Evolutionary conservation across 2,888 invertebrate species (phyloP).

Genomic region (Megamerina dolium): DNA sequence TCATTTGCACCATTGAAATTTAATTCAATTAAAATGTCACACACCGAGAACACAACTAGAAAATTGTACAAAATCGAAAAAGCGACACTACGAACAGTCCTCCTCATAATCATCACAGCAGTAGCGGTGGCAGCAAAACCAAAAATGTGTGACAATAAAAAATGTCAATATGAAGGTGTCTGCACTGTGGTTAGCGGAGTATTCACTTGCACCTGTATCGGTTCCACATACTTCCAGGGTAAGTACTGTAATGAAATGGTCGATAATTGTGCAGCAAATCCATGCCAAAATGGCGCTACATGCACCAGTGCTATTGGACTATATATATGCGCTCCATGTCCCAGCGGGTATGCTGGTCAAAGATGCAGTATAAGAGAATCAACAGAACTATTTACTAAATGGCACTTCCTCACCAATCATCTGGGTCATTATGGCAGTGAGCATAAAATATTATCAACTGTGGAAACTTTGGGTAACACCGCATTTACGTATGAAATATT

Average conservation of each 20-base stretch:
- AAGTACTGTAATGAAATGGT: conserved; percentile 15
- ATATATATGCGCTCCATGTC: conserved; percentile 19
- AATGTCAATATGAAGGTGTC: conserved; percentile 25
- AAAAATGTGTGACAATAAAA: conserved; percentile 13
- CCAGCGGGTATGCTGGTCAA: conserved; percentile 16
- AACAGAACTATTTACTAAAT: conserved; percentile 12
- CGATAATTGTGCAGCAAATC: conserved; percentile 21
- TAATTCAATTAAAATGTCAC: too few relatives aligned
- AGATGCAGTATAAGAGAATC: conserved; percentile 17
- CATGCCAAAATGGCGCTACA: conserved; percentile 24
- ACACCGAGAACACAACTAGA: too few relatives aligned
- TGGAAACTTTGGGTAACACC: conserved; percentile 14
- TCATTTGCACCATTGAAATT: too few relatives aligned
- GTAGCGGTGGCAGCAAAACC: not conserved
- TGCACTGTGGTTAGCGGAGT: conserved; percentile 11
- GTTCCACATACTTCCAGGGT: conserved; percentile 19
- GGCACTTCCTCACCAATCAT: conserved; percentile 26
- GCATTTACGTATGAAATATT: conserved; percentile 19
- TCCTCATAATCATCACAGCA: too few relatives aligned
- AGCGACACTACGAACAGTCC: not conserved
- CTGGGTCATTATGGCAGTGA: conserved; percentile 18
- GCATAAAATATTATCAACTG: conserved; percentile 18
- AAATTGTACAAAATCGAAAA: not conserved
- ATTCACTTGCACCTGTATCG: conserved; percentile 22
- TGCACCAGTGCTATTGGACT: conserved; percentile 22